Evolutionary conservation across 2,113 vertebrate genomes (phyloP).

Genomic region (Trichomycterus rosablanca): DNA sequence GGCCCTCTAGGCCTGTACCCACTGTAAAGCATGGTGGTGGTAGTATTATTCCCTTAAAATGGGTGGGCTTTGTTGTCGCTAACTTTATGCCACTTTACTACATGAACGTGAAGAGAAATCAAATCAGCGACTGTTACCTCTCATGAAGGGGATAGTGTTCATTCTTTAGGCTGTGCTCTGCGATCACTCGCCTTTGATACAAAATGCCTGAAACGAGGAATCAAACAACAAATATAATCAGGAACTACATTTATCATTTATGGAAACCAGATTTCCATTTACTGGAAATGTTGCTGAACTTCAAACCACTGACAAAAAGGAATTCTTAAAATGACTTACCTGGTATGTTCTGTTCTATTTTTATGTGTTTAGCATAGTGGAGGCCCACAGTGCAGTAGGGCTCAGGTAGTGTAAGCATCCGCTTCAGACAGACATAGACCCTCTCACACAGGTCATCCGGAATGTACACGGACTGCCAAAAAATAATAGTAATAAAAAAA

Average conservation of each 20-base stretch:
- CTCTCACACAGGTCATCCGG: conserved; percentile 64
- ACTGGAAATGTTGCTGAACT: neutral
- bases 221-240: neutral
- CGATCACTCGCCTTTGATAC: conserved; percentile 73
- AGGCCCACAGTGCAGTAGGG: conserved; percentile 76
- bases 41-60: too few relatives aligned
- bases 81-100: too few relatives aligned
- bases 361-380: conserved; percentile 69
- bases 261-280: neutral
- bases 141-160: conserved; percentile 66
- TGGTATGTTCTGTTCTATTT: conserved; percentile 69
- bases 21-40: too few relatives aligned
- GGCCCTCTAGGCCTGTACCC: too few relatives aligned
- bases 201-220: conserved; percentile 58
- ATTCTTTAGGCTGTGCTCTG: conserved; percentile 73
- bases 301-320: neutral
- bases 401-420: conserved; percentile 71
- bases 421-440: conserved; percentile 69
- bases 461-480: conserved; percentile 69
- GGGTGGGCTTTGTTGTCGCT: too few relatives aligned
- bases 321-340: conserved; percentile 53
- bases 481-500: conserved; percentile 2
- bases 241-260: neutral
- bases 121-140: conserved; percentile 68
- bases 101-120: too few relatives aligned